These are phyloP conservation scores for Urocolius indicus DNA, from an alignment of 2,113 vertebrate species.

Conservation along the genomic window DNA sequence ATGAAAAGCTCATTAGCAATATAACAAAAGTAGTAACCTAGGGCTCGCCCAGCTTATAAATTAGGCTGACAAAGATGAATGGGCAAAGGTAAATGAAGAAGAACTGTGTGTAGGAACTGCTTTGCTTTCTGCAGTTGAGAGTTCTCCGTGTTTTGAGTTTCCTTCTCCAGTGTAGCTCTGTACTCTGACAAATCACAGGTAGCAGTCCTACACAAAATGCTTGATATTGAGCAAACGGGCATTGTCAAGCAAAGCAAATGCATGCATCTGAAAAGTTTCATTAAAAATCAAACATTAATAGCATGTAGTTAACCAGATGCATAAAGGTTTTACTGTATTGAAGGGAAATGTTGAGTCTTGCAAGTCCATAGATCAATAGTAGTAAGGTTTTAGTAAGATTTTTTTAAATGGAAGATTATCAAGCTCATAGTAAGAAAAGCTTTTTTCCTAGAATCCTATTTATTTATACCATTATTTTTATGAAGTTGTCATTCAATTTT, in stretches of 20 bases:
- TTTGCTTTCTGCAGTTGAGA: not conserved
- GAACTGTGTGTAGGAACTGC: fast-evolving
- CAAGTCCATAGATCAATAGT: not conserved
- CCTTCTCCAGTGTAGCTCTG: not conserved
- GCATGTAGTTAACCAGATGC: not conserved
- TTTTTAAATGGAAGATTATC: not conserved
- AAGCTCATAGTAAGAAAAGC: not conserved
- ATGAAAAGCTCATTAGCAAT: not conserved
- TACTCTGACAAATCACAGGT: not conserved
- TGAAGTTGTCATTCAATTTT: not conserved
- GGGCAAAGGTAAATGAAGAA: not conserved
- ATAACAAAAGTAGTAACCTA: not conserved
- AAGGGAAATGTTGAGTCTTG: not conserved
- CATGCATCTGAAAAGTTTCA: not conserved
- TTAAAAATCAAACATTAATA: not conserved
- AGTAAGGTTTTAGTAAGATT: not conserved
- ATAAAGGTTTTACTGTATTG: not conserved
- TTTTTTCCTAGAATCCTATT: not conserved
- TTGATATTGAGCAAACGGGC: not conserved
- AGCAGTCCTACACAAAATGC: too few species aligned
- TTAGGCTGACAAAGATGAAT: not conserved
- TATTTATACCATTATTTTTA: not conserved
- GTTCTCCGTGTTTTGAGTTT: not conserved
- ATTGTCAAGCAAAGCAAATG: not conserved
- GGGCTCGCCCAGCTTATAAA: not conserved